A percentile compares a stretch with the other conserved stretches of the same genome.
Evolutionary conservation across 2,888 invertebrate species (phyloP).

Genomic region (Limnephilus lunatus): DNA sequence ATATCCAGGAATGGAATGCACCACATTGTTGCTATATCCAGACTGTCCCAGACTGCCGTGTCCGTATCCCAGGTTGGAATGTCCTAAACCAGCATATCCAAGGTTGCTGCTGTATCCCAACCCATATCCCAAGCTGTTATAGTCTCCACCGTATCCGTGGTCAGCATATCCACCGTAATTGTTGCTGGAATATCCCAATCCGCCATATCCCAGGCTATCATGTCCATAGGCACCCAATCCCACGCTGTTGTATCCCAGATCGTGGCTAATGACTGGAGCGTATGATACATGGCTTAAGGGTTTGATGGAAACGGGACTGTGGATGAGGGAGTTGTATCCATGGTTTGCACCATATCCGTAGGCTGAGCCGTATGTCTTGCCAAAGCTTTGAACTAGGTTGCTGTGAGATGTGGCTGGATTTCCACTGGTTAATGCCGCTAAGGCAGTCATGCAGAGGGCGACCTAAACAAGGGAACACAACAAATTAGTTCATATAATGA

Average conservation of each 20-base stretch:
- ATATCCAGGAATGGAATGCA: conserved; percentile 8
- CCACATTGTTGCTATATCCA: conserved; percentile 19
- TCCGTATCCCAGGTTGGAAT: conserved; percentile 11
- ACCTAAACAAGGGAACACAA: background rate
- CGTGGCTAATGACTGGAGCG: background rate
- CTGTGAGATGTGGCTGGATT: background rate
- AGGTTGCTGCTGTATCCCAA: conserved; percentile 14
- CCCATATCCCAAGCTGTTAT: conserved; percentile 47
- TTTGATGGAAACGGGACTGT: background rate
- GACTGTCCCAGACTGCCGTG: background rate
- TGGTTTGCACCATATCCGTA: background rate
- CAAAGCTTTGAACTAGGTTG: conserved; percentile 4
- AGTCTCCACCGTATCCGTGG: background rate
- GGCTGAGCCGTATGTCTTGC: conserved; percentile 4
- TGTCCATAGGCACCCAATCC: conserved; percentile 19
- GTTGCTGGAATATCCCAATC: conserved; percentile 8
- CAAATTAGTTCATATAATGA: background rate
- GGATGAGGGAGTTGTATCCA: background rate
- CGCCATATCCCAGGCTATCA: conserved; percentile 34
- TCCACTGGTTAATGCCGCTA: background rate
- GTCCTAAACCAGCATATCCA: background rate
- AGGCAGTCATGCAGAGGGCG: background rate
- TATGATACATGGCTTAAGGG: background rate
- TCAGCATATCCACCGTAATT: conserved; percentile 25
- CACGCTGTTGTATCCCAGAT: background rate